These are phyloP conservation scores for Leptocoma aspasia DNA, from an alignment of 2,113 vertebrate genomes.

Conservation along the genomic window DNA sequence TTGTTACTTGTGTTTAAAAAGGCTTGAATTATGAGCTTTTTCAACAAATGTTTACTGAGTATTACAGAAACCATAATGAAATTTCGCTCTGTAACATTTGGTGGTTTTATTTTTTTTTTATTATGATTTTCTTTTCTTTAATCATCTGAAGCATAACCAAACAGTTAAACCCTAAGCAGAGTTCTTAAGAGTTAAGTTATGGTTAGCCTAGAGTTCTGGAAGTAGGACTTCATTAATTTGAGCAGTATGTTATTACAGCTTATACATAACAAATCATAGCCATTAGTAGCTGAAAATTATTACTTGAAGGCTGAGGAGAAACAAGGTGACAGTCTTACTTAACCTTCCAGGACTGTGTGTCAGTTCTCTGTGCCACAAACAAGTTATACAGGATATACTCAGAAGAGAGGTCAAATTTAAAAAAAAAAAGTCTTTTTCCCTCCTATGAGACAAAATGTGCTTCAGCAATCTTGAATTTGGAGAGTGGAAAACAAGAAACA, in stretches of 20 bases:
- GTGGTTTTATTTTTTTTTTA: not conserved
- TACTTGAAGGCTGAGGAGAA: not conserved
- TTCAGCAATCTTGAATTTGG: not conserved
- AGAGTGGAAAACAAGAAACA: not conserved
- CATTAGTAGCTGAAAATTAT: not conserved
- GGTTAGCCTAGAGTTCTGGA: not conserved
- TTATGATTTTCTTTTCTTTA: not conserved
- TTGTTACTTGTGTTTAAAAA: conserved; percentile 41
- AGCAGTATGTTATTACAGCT: not conserved
- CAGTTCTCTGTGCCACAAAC: not conserved
- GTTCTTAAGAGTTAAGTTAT: not conserved
- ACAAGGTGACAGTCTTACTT: not conserved
- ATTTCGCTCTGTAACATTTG: not conserved
- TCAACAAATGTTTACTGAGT: conserved; percentile 9
- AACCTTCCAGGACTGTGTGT: not conserved
- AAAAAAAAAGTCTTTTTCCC: not conserved
- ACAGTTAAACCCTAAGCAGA: not conserved
- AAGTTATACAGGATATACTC: not conserved
- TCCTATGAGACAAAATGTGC: not conserved
- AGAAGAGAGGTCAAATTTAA: not conserved
- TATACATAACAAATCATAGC: not conserved
- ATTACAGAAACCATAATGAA: conserved; percentile 16
- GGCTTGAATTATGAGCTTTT: conserved; percentile 22
- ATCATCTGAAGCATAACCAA: not conserved
- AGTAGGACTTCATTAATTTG: conserved; percentile 14